Conservation (phyloP, 2,888 invertebrate species). For the Panopea generosa region DNA sequence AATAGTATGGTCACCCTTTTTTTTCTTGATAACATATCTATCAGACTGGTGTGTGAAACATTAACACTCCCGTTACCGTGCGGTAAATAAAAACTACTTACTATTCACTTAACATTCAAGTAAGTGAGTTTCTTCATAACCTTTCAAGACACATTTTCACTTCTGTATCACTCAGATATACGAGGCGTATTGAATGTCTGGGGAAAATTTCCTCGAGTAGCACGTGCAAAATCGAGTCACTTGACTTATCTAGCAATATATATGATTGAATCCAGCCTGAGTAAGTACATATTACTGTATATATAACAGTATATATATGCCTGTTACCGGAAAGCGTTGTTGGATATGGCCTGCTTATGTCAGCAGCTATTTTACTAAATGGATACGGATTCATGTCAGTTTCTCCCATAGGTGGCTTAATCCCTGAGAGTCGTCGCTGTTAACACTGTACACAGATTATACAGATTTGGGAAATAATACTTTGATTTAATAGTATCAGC, state of each 20-base stretch:
- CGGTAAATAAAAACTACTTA: conserved; percentile 15
- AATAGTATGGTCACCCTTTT: conserved; percentile 19
- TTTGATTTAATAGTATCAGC: conserved; percentile 8
- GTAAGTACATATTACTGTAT: conserved; percentile 7
- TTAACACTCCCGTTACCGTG: conserved; percentile 15
- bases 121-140: conserved; percentile 25
- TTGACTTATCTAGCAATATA: conserved; percentile 19
- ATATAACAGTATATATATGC: conserved; percentile 31
- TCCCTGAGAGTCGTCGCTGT: not conserved
- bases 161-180: conserved; percentile 38
- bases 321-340: conserved; percentile 37
- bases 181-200: conserved; percentile 19
- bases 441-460: conserved; percentile 39
- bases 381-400: conserved; percentile 47
- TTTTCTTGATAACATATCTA: conserved; percentile 27
- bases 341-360: conserved; percentile 35
- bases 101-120: conserved; percentile 38
- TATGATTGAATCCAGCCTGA: conserved; percentile 22
- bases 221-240: conserved; percentile 7
- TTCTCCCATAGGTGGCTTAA: conserved; percentile 40
- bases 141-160: conserved; percentile 18
- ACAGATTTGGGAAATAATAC: conserved; percentile 22
- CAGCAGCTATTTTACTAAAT: conserved; percentile 34
- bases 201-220: conserved; percentile 25
- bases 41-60: conserved; percentile 13